Evolutionary conservation across 2,113 vertebrate species (phyloP).

Genomic region (Nyctereutes procyonoides): DNA sequence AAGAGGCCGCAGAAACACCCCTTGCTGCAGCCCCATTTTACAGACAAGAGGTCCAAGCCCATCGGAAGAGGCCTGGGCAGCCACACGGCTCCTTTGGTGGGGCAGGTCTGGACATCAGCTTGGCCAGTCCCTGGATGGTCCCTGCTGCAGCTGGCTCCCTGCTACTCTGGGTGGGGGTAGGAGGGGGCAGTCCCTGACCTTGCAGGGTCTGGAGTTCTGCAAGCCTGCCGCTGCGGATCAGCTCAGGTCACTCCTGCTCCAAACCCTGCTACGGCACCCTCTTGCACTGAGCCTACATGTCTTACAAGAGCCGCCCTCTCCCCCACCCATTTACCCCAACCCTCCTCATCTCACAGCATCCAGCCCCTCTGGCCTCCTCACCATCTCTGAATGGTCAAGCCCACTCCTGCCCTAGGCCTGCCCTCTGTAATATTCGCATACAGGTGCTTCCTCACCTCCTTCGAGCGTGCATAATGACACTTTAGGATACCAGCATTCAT

Average conservation of each 20-base stretch:
- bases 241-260: background rate
- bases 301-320: background rate
- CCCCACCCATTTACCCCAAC: accelerated
- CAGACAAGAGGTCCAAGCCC: background rate
- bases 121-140: background rate
- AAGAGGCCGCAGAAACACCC: too few relatives aligned
- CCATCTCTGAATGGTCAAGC: background rate
- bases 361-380: background rate
- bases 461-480: background rate
- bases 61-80: background rate
- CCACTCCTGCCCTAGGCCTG: background rate
- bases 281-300: background rate
- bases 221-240: background rate
- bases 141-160: background rate
- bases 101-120: background rate
- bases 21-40: background rate
- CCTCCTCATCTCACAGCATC: too few relatives aligned
- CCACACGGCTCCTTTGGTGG: accelerated
- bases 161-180: accelerated
- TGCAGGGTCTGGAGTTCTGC: background rate
- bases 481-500: background rate
- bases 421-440: background rate
- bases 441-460: background rate
- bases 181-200: background rate
- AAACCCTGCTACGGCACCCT: background rate